Percentiles rank a stretch among this genome's conserved stretches.
Evolutionary conservation across 2,797 vertebrate species (phyloP).

Genomic region (Podarcis lilfordi): DNA sequence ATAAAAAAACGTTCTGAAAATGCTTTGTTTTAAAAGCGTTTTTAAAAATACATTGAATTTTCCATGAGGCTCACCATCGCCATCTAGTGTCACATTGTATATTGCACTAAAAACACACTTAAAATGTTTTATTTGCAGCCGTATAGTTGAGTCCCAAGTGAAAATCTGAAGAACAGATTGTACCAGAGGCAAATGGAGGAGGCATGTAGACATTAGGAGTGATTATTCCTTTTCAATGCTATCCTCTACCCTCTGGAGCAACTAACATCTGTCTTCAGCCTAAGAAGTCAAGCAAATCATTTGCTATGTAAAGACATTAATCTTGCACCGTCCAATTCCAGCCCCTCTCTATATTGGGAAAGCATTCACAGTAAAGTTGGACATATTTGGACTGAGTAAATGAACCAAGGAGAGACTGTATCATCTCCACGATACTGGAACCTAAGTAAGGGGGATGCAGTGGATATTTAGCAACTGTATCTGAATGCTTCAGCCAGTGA

Average conservation of each 20-base stretch:
- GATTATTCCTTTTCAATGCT: background rate
- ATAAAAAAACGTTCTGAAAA: too few relatives aligned
- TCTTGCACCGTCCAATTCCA: too few relatives aligned
- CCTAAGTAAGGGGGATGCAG: too few relatives aligned
- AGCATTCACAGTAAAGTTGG: background rate
- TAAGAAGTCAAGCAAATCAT: background rate
- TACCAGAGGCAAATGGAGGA: background rate
- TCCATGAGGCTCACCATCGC: too few relatives aligned
- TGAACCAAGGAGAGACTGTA: background rate
- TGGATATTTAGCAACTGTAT: background rate
- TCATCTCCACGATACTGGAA: background rate
- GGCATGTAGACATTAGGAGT: background rate
- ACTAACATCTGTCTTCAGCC: background rate
- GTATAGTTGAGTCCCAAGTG: too few relatives aligned
- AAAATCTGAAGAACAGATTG: background rate
- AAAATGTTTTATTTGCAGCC: too few relatives aligned
- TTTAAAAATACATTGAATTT: too few relatives aligned
- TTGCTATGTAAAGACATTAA: background rate
- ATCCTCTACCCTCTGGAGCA: background rate
- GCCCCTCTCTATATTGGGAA: background rate
- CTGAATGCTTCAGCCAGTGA: background rate
- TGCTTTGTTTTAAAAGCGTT: too few relatives aligned
- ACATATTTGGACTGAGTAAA: background rate
- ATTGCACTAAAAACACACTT: too few relatives aligned
- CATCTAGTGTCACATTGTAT: too few relatives aligned